Conservation (phyloP, 2,888 invertebrate species). For the Drosophila pseudotalamancana region DNA sequence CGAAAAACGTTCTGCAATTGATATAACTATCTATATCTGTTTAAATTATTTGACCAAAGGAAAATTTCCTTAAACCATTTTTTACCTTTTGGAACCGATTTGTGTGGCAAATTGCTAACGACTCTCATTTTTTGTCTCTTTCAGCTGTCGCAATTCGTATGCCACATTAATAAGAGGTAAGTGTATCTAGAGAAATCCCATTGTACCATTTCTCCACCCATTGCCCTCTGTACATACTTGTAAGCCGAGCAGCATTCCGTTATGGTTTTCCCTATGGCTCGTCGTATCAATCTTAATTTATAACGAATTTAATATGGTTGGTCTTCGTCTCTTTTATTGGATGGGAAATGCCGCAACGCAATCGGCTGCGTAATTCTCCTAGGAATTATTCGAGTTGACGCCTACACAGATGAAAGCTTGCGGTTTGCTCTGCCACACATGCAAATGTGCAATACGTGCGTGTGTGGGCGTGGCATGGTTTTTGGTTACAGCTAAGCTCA, state of each 20-base stretch:
- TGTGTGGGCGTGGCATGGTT: constrained; percentile 25
- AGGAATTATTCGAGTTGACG: constrained; percentile 40
- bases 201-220: too few relatives aligned
- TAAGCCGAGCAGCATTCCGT: constrained; percentile 14
- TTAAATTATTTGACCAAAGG: too few relatives aligned
- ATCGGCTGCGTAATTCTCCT: constrained; percentile 42
- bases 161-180: constrained; percentile 38
- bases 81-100: constrained; percentile 32
- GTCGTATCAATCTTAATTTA: constrained; percentile 73
- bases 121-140: constrained; percentile 12
- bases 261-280: constrained; percentile 33
- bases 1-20: too few relatives aligned
- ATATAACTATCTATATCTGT: neutral
- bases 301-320: constrained; percentile 68
- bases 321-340: constrained; percentile 23
- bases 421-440: constrained; percentile 15
- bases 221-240: neutral
- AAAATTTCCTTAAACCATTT: too few relatives aligned
- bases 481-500: constrained; percentile 37
- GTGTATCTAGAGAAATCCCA: constrained; percentile 8
- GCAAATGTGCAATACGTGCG: constrained; percentile 55
- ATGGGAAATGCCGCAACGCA: neutral
- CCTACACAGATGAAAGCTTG: constrained; percentile 28
- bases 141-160: constrained; percentile 22
- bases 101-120: constrained; percentile 35